Evolutionary conservation across 2,797 vertebrate genomes (phyloP), one percentile per base, ranked within the genome.

Genomic region (Hemitrygon akajei): DNA sequence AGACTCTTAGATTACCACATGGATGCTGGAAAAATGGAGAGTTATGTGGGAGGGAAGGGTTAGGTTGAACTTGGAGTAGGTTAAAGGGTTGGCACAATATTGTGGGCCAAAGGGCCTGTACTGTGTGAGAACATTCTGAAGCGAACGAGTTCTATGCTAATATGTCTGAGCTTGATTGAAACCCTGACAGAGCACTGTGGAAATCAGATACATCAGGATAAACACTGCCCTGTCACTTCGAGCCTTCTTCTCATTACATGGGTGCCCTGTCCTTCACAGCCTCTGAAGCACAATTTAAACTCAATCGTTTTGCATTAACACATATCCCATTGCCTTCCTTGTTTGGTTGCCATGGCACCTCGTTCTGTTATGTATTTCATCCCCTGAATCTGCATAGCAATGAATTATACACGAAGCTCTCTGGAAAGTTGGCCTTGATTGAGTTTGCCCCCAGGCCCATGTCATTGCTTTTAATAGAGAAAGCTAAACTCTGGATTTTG

Each of bases 381-480:
- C 56, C 40, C 71, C 76, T n/a, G 91, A 93, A 93, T 93, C 71
- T 93, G 71, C 71, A 93, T 93, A 27, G 37, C 25, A 30, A 75
- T 93, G 91, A 93, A 93, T 93, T 93, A 93, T 93, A 76, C 69
- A 93, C 30, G 91, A 34, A 20, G 22, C 91, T 93, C 73, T 47
- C 91, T 56, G 40, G 7, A 76, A 93, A 75, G 91, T 76, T 93
- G 30, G 69, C 91, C 76, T 75, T 58, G 71, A 93, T 93, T 76
- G 34, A 76, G 27, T 30, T 40, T 58, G 12, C 91, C 91, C 91
- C 18, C 25, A 30, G 71, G 71, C 91, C 34, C 2, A 16, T 76
- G 16, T 47, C 40, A 7, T 25, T 75, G 71, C 91, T 73, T 73
- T 92, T 73, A 73, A 73, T 73, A 73, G 66, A 25, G 37, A 75